These are phyloP conservation scores for Campaea margaritaria DNA, from an alignment of 2,888 invertebrate species.

Conservation along the genomic window DNA sequence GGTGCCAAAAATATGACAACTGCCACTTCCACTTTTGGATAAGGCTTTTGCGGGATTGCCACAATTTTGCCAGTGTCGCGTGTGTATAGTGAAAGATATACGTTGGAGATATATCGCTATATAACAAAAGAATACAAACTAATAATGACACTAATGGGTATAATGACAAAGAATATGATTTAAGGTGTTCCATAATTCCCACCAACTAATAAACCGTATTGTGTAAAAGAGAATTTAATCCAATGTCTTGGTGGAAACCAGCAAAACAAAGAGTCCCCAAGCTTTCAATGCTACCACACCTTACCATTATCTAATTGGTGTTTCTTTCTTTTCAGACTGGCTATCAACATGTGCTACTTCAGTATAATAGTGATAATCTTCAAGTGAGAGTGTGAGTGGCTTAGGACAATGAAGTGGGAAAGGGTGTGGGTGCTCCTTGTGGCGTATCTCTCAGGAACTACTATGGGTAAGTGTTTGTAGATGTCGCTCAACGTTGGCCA, in stretches of 20 bases:
- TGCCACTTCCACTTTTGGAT: too few relatives aligned
- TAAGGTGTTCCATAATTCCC: too few relatives aligned
- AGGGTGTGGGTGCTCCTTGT: conserved; percentile 54
- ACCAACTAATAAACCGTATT: too few relatives aligned
- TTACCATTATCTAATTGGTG: conserved; percentile 20
- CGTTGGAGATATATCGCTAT: too few relatives aligned
- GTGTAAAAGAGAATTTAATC: too few relatives aligned
- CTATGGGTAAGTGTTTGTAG: conserved; percentile 59
- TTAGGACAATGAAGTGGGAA: conserved; percentile 55
- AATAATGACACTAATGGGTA: too few relatives aligned
- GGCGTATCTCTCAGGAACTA: conserved; percentile 56
- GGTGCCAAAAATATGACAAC: too few relatives aligned
- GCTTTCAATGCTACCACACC: conserved; percentile 23
- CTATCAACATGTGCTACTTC: conserved; percentile 65
- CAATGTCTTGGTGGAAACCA: background rate
- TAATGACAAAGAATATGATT: too few relatives aligned
- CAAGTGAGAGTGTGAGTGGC: conserved; percentile 54
- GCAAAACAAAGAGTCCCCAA: conserved; percentile 10
- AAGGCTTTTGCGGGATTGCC: too few relatives aligned
- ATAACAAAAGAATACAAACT: too few relatives aligned
- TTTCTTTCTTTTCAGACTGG: conserved; percentile 60
- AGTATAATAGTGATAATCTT: conserved; percentile 74
- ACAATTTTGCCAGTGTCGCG: too few relatives aligned
- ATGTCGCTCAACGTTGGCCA: background rate
- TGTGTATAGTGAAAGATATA: too few relatives aligned